Evolutionary conservation across 2,888 invertebrate genomes (phyloP).

Genomic region (Dicranocentrus wangi): DNA sequence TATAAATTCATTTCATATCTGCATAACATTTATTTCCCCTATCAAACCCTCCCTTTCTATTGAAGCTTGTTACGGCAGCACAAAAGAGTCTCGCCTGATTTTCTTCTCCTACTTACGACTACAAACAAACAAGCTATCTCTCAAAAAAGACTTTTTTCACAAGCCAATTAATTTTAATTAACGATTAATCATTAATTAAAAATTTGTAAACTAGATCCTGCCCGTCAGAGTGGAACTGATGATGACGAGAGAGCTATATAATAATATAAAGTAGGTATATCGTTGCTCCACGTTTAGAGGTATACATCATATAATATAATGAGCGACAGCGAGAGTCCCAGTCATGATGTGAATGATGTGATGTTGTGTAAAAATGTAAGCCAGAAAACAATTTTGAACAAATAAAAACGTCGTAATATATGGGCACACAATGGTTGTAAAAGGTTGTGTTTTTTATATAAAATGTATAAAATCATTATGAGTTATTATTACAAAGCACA

Average conservation of each 20-base stretch:
- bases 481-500: too few species aligned
- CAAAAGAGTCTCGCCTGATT: slow-evolving; percentile 50
- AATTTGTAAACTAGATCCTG: slow-evolving; percentile 65
- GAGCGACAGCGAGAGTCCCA: too few species aligned
- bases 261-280: too few species aligned
- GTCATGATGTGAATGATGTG: too few species aligned
- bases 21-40: slow-evolving; percentile 21
- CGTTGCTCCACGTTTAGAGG: too few species aligned
- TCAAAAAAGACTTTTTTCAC: slow-evolving; percentile 55
- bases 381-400: too few species aligned
- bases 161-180: slow-evolving; percentile 68
- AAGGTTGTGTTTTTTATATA: too few species aligned
- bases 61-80: slow-evolving; percentile 46
- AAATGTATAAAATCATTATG: too few species aligned
- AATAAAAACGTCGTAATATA: too few species aligned
- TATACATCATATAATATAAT: too few species aligned
- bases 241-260: slow-evolving; percentile 49
- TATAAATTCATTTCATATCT: slow-evolving; percentile 17
- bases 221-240: slow-evolving; percentile 56
- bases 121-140: slow-evolving; percentile 12
- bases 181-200: slow-evolving; percentile 68
- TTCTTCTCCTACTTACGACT: slow-evolving; percentile 32
- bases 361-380: too few species aligned
- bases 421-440: too few species aligned
- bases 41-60: slow-evolving; percentile 39